These are phyloP conservation scores for Oryzias woworae DNA, from an alignment of 2,113 vertebrate species.

Conservation along the genomic window DNA sequence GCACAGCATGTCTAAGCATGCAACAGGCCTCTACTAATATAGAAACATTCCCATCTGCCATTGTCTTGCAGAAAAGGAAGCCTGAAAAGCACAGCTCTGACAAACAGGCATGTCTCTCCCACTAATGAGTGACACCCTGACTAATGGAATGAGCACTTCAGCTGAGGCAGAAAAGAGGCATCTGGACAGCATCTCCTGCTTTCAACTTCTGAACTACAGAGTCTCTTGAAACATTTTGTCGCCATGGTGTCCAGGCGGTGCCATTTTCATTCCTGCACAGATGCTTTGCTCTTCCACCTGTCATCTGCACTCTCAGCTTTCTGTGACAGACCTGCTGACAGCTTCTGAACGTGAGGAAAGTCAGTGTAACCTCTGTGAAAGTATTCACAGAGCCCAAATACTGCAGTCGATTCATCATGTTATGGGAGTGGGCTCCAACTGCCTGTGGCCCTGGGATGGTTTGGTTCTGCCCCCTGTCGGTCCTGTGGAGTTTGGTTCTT, in stretches of 20 bases:
- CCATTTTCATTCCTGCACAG: slow-evolving; percentile 73
- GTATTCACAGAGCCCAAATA: neutral
- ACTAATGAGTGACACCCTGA: slow-evolving; percentile 43
- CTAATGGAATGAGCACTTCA: slow-evolving; percentile 61
- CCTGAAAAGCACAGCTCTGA: slow-evolving; percentile 23
- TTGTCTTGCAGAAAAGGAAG: slow-evolving; percentile 40
- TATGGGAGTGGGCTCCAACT: no score
- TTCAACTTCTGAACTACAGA: slow-evolving; percentile 48
- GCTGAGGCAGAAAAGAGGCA: slow-evolving; percentile 23
- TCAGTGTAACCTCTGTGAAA: no score
- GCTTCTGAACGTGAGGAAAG: slow-evolving; percentile 56
- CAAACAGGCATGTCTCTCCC: slow-evolving; percentile 6
- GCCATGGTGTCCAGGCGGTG: slow-evolving; percentile 60
- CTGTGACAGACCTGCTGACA: slow-evolving; percentile 63
- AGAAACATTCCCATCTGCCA: slow-evolving; percentile 58
- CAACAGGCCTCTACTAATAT: slow-evolving; percentile 47
- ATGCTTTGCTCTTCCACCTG: slow-evolving; percentile 70
- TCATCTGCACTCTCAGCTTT: slow-evolving; percentile 62
- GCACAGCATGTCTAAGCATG: slow-evolving; percentile 54
- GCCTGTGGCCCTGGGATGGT: no score
- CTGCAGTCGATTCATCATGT: slow-evolving; percentile 2
- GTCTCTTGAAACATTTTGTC: slow-evolving; percentile 70
- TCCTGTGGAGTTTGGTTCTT: no score
- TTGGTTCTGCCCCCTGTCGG: no score
- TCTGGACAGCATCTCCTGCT: slow-evolving; percentile 68